A percentile compares a stretch with the other conserved stretches of the same genome.
Evolutionary conservation across 2,797 vertebrate genomes (phyloP).

Genomic region (Chelon auratus): DNA sequence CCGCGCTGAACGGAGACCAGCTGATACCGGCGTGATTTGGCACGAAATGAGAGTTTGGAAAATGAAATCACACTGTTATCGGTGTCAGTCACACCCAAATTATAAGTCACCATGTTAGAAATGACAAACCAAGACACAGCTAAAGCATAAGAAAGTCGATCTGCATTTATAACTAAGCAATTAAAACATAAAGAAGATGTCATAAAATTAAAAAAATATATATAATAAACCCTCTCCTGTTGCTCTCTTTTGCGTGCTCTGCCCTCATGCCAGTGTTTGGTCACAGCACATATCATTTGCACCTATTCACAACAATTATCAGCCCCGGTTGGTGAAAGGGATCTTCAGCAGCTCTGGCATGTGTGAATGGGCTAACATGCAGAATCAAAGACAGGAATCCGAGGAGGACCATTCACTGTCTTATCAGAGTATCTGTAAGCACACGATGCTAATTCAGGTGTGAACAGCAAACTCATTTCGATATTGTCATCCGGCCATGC

Average conservation of each 20-base stretch:
- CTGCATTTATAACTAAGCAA: constrained; percentile 3
- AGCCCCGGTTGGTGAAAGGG: constrained; percentile 39
- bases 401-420: constrained; percentile 52
- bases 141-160: constrained; percentile 21
- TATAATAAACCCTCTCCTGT: not conserved
- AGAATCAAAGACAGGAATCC: constrained; percentile 29
- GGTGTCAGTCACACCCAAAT: constrained; percentile 26
- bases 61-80: constrained; percentile 25
- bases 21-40: constrained; percentile 28
- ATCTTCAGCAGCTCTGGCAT: constrained; percentile 56
- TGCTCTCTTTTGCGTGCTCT: constrained; percentile 26
- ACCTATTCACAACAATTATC: constrained; percentile 56
- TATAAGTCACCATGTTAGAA: constrained; percentile 12
- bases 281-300: constrained; percentile 37
- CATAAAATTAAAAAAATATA: constrained; percentile 9
- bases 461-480: constrained; percentile 53
- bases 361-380: constrained; percentile 43
- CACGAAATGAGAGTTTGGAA: constrained; percentile 36
- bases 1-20: constrained; percentile 31
- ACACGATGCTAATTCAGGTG: constrained; percentile 64
- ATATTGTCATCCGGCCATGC: constrained; percentile 50
- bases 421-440: constrained; percentile 51
- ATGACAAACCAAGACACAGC: constrained; percentile 1
- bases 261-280: constrained; percentile 17
- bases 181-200: not conserved